These are phyloP conservation scores for Enteromius trimaculatus DNA, from an alignment of 2,797 vertebrate species.

Conservation along the genomic window DNA sequence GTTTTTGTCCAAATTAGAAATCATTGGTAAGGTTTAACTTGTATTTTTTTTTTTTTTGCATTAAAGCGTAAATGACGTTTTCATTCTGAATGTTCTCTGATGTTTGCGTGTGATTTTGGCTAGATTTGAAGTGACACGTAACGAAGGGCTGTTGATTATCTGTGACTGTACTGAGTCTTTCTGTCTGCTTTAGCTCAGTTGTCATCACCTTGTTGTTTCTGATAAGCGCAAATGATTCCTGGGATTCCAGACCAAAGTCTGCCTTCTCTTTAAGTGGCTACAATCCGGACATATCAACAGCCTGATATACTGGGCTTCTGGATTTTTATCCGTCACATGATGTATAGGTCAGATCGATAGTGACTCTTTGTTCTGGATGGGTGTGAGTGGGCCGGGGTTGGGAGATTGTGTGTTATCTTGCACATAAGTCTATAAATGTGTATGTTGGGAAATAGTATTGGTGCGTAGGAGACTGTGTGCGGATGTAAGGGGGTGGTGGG, in stretches of 20 bases:
- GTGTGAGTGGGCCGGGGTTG: slow-evolving; percentile 25
- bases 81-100: not conserved
- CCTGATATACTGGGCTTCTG: slow-evolving; percentile 21
- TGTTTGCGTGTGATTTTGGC: not conserved
- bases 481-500: not conserved
- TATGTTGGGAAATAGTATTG: slow-evolving; percentile 30
- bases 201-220: slow-evolving; percentile 26
- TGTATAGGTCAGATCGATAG: slow-evolving; percentile 44
- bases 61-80: not conserved
- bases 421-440: slow-evolving; percentile 27
- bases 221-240: slow-evolving; percentile 16
- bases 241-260: not conserved
- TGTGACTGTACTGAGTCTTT: slow-evolving; percentile 19
- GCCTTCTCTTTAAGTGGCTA: slow-evolving; percentile 8
- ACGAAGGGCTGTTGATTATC: slow-evolving; percentile 36
- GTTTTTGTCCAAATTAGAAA: not conserved
- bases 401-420: slow-evolving; percentile 13
- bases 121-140: slow-evolving; percentile 25
- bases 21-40: not conserved
- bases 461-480: not conserved
- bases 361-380: slow-evolving; percentile 22
- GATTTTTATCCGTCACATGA: slow-evolving; percentile 21
- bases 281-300: slow-evolving; percentile 18
- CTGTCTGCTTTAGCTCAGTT: slow-evolving; percentile 32
- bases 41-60: not conserved